Base-by-base conservation (phyloP, 2,797 vertebrate genomes). In the Muscicapa comitata region DNA sequence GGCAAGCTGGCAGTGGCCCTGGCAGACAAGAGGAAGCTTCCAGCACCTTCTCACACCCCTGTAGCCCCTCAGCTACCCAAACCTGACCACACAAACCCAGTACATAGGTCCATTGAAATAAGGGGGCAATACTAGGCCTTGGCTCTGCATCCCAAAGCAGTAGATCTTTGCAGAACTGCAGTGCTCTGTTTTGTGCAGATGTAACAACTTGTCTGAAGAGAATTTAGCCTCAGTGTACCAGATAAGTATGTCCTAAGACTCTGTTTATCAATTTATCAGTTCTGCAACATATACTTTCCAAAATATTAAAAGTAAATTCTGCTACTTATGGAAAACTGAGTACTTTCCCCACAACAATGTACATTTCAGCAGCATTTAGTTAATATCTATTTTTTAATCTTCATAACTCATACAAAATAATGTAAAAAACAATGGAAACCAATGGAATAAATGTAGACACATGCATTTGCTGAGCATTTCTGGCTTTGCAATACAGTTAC, bases 101-200 rank as follows among this genome's bases (percentile, higher is more conserved):
- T 25, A 9, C 19, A 12, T 0, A 8, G 1, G 5, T 31, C 48
- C 19, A 71, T 1, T 11, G 28, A 80, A 58, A 4, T n/a, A 33
- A 65, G 2, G 4, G 5, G 11, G 2, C 7, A 35, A 4, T 45
- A 24, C 11, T 9, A 37, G 16, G 31, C 11, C 8, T 82, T 61
- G 21, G 18, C 13, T 65, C 50, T 38, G n/a, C 14, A 35, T 9
- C 19, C 13, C 26, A 24, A 45, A 70, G 11, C 0, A 10, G 10
- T 5, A 35, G 48, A 33, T 65, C 18, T 58, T 20, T 1, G 1
- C 20, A 45, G 31, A 75, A 65, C 7, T 26, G 13, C n/a, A 57
- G 4, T 54, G 14, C 7, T n/a, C 42, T 68, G 4, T 28, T 92
- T 58, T 5, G 19, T 40, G 17, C 31, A 51, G 26, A 18, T 6